Evolutionary conservation across 2,888 invertebrate genomes (phyloP), one percentile per base, ranked within the genome.

Genomic region (Eremobia ochroleuca): DNA sequence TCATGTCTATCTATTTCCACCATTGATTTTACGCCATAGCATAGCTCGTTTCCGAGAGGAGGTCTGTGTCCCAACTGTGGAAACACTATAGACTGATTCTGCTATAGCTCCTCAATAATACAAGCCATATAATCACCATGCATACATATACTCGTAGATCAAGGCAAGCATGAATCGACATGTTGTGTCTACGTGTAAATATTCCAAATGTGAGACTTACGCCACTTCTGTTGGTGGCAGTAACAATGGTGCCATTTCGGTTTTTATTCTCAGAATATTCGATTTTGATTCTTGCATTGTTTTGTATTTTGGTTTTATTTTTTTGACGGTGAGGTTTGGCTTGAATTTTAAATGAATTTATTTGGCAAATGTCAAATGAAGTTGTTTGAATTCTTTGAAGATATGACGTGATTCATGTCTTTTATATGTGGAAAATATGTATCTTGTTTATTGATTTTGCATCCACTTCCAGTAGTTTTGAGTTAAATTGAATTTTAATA

Each of bases 141-240:
- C 37, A 46, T 83, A n/a, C n/a, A n/a, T n/a, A n/a, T n/a, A 34
- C 68, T 68, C n/a, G n/a, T 68, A 83, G 82, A 85, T 82, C 85
- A 84, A 82, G 79, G 71, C 73, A 72, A 76, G 65, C 71, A 73
- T 81, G 92, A 88, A 91, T 91, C 40, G 64, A 83, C 88, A 91
- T 91, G 88, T 89, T 46, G 8, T 18, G n/a, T 21, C 76, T 82
- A 92, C 92, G 92, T 92, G 92, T 88, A 85, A 86, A 83, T 86
- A 91, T 90, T 89, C 43, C 85, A 55, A 85, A 85, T 78, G 80
- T 71, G 28, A 61, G 61, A 59, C 84, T 81, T 79, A 80, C 49
- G 34, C 67, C 64, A 28, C 58, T 43, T 58, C 28, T 28, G 58
- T 2, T 21, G 58, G 21, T 62, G 58, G 43, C 37, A 34, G 65